These are phyloP conservation scores for Yponomeuta malinellus DNA, from an alignment of 2,888 invertebrate species.

Conservation along the genomic window DNA sequence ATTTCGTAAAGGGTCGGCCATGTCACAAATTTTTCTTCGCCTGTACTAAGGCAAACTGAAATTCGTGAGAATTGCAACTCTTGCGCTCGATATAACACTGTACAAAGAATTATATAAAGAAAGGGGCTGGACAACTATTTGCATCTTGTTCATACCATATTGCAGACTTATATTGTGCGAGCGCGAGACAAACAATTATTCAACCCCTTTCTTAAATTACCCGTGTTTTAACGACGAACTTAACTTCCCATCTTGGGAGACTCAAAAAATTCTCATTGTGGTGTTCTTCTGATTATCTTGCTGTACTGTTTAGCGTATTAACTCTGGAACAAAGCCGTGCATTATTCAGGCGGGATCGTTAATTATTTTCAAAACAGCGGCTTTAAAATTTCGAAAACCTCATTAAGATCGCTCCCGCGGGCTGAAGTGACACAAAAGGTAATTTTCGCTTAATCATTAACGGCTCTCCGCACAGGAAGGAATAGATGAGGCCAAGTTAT, in stretches of 20 bases:
- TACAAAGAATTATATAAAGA: no score
- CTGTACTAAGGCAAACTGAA: no score
- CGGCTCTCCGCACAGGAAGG: constrained; percentile 21
- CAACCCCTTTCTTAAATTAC: no score
- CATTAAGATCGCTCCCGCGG: constrained; percentile 48
- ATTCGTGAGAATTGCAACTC: no score
- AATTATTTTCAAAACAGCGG: constrained; percentile 62
- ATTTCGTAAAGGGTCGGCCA: no score
- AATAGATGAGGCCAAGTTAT: no score
- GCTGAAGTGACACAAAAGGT: constrained; percentile 61
- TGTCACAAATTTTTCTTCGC: no score
- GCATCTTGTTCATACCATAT: no score
- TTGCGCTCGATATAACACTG: no score
- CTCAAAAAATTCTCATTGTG: not conserved
- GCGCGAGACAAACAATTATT: no score
- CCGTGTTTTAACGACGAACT: not conserved
- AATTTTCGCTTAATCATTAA: constrained; percentile 74
- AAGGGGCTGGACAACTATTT: no score
- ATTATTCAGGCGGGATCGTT: constrained; percentile 50
- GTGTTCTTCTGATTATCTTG: not conserved
- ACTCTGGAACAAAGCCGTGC: constrained; percentile 24
- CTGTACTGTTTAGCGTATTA: constrained; percentile 22
- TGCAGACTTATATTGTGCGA: no score
- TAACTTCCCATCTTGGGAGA: not conserved
- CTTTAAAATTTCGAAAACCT: constrained; percentile 66